Percentiles rank a stretch among this genome's conserved stretches.
Conservation (phyloP, 2,113 vertebrate genomes). For the Eublepharis macularius region DNA sequence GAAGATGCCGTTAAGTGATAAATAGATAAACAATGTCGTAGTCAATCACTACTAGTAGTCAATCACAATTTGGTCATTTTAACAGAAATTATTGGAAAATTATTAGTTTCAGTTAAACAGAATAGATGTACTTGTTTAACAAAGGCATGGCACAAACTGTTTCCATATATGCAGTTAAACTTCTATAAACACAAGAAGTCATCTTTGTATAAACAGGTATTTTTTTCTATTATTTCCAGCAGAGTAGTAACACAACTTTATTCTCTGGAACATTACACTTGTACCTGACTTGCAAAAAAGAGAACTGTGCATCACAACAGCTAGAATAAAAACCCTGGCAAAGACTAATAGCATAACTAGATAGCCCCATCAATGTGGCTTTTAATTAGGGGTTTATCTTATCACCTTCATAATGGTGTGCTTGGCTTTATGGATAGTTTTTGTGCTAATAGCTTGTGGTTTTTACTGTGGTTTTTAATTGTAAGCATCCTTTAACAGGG, state of each 20-base stretch:
- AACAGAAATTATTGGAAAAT: constrained; percentile 13
- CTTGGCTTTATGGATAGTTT: no score
- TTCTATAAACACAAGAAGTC: neutral
- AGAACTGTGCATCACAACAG: neutral
- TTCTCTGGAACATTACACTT: neutral
- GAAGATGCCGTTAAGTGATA: no score
- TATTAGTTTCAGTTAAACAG: neutral
- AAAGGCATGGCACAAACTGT: constrained; percentile 5
- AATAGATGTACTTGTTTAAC: neutral
- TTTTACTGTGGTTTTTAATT: no score
- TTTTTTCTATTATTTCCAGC: neutral
- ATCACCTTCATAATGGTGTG: no score
- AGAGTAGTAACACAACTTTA: neutral
- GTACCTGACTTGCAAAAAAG: neutral
- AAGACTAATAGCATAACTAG: neutral
- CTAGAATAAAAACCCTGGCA: neutral
- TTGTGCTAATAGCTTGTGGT: no score
- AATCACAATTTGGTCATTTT: neutral
- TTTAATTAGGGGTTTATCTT: neutral
- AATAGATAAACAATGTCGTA: no score
- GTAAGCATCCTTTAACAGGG: no score
- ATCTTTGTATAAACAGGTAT: neutral
- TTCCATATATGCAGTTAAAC: neutral
- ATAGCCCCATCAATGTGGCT: neutral
- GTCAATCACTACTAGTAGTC: neutral